These are phyloP conservation scores for Drosophila bunnanda DNA, from an alignment of 2,888 invertebrate genomes.

Conservation along the genomic window DNA sequence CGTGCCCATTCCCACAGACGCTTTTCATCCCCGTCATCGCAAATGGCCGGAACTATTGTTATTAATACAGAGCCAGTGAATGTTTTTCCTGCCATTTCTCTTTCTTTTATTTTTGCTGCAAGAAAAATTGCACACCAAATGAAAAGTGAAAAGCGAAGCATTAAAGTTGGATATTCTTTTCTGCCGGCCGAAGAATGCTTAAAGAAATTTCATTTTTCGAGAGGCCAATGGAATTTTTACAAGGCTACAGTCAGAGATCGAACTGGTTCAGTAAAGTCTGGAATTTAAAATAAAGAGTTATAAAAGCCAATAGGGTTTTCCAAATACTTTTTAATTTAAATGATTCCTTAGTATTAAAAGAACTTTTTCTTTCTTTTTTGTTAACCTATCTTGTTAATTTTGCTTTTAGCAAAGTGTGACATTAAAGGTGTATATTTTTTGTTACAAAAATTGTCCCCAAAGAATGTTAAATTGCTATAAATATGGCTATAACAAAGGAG, in stretches of 20 bases:
- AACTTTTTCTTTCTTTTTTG: too few relatives aligned
- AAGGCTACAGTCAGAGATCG: not conserved
- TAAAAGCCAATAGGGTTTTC: not conserved
- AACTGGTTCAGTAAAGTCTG: not conserved
- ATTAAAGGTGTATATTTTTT: not conserved
- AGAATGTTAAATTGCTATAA: constrained; percentile 1
- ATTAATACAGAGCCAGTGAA: constrained; percentile 62
- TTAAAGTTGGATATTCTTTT: constrained; percentile 29
- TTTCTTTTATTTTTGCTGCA: constrained; percentile 13
- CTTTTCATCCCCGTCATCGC: constrained; percentile 20
- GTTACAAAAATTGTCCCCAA: too few relatives aligned
- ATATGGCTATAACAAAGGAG: constrained; percentile 5
- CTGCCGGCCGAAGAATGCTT: constrained; percentile 12
- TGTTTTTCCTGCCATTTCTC: constrained; percentile 33
- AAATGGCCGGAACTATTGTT: constrained; percentile 63
- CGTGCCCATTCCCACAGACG: constrained; percentile 3
- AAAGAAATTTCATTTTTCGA: constrained; percentile 29
- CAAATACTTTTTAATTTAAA: not conserved
- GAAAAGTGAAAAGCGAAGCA: constrained; percentile 51
- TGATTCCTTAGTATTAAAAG: too few relatives aligned
- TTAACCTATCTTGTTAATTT: not conserved
- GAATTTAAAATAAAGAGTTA: not conserved
- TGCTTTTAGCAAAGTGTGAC: not conserved
- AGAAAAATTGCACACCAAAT: constrained; percentile 64
- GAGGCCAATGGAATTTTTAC: constrained; percentile 1